Base-by-base conservation (phyloP, 1,140 invertebrate species). In the Tetramorium simillimum region DNA sequence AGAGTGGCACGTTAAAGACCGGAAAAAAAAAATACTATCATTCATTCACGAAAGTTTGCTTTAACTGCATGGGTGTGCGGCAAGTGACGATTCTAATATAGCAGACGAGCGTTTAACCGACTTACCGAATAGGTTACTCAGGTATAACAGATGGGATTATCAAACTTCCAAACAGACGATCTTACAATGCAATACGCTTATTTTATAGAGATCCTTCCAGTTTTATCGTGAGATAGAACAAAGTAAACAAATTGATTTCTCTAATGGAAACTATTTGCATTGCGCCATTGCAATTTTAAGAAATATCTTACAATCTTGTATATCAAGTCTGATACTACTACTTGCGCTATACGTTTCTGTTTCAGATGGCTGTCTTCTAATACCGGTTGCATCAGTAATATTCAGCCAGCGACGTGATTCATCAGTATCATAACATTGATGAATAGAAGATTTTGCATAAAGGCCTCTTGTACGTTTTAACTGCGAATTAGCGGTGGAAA, bases 361-460 rank as follows among this genome's bases (percentile, higher is more conserved):
- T 89, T 40, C 73, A 90, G 89, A 73, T 80, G 70, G 77, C 78
- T 84, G 53, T 87, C 51, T 67, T 84, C 24, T 89, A 77, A 70
- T 75, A 78, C 18, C 49, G 21, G 37, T 73, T 24, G 9, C 73
- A n/a, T 65, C 69, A n/a, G 49, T 70, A 56, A 40, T 62, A 65
- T 18, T 58, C 33, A 16, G 24, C 63, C 18, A 43, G 46, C 10
- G 28, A 24, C 40, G 49, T 58, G 58, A 63, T 60, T 58, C 78
- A 1, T 78, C 46, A 12, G 16, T 21, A 7, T 16, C n/a, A 0
- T 77, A 51, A 53, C 43, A 85, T 85, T 86, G 60, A 87, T 60
- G 80, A 72, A 9, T 3, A 46, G 53, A 84, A 75, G 69, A 73
- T 37, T 37, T 62, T 4, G 40, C 58, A 60, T 84, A 84, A 49